Evolutionary conservation across 2,888 invertebrate species (phyloP), one percentile per base, ranked within the genome.

Genomic region (Pedicia rivosa): DNA sequence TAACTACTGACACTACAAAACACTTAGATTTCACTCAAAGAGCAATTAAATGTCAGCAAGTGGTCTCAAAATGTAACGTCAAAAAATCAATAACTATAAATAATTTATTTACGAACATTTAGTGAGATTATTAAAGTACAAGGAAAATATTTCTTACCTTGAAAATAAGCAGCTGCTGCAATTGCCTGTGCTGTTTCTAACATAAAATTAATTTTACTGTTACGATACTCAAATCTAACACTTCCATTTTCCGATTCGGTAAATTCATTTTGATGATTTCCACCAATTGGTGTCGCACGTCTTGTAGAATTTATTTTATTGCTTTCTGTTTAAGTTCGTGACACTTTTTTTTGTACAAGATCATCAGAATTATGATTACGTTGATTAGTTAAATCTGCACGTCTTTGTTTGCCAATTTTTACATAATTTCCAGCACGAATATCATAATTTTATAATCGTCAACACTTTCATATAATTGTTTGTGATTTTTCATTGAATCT

Each of bases 151-250:
- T n/a, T n/a, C 54, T 51, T 43, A 54, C 54, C 53, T 53, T 37
- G 54, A 53, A 53, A 55, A 44, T 54, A 54, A 42, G 52, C 52
- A 33, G 54, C 54, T 19, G 53, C 53, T 19, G 53, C 54, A 50
- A 54, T 52, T 5, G 53, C 53, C 37, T 53, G 53, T 3, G 54
- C 53, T 34, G 54, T 55, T 44, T 55, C 53, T 41, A 52, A 43
- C 43, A 51, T 51, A 37, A 55, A 50, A 47, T 55, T 53, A 42
- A 54, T 55, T 46, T 55, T 52, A 39, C 52, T 50, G 43, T 53
- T 54, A 26, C 54, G 50, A 35, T 51, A 48, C 42, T 50, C 28
- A 17, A 30, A 13, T 14, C 25, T 26, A 6, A 16, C 32, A 19
- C 27, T 35, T 12, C 15, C 12, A 16, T 35, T 35, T 16, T 36